Base-by-base conservation (phyloP, 1,140 invertebrate species). In the Ceratina australensis region DNA sequence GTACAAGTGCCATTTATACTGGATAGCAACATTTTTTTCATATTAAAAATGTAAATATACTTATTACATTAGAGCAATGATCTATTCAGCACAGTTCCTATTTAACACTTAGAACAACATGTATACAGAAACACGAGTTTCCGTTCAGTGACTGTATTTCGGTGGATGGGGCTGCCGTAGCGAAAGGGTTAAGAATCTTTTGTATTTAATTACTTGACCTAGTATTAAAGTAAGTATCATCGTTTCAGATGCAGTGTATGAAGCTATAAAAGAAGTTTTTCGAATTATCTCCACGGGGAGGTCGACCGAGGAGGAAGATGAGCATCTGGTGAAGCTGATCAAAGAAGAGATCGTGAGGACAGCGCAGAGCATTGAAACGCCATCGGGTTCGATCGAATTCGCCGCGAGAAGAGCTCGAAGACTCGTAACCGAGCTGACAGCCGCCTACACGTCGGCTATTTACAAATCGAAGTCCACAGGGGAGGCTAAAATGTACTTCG, bases 381-480 rank as follows among this genome's bases (percentile, higher is more conserved):
- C 86, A 22, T 47, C 81, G 0, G 83, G 78, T 28, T 87, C 83
- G 15, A 79, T 88, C 64, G 86, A 88, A 18, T 82, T 83, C 16
- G 87, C 84, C 0, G 84, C 84, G 10, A 81, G 60, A 63, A 83
- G 81, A 24, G 88, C 87, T 2, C 86, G 88, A 33, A 60, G 56
- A 50, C 66, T 87, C 47, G 86, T 89, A 2, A 73, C 84, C 50
- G 83, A 88, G 13, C 66, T 89, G 47, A 89, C 88, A 1, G 68
- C 74, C 8, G 84, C 88, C 0, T 89, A 89, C 33, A 87, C 86
- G 0, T 72, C 22, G 15, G 87, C 86, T 0, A 89, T 89, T 59
- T 88, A 87, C 47, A 82, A 80, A 18, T 80, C 88, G 18, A 82
- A 81, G 7, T 77, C 86, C 0, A 54, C 78, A 0, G 61, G 63